Base-by-base conservation (phyloP, 2,113 vertebrate genomes). In the Dromas ardeola region DNA sequence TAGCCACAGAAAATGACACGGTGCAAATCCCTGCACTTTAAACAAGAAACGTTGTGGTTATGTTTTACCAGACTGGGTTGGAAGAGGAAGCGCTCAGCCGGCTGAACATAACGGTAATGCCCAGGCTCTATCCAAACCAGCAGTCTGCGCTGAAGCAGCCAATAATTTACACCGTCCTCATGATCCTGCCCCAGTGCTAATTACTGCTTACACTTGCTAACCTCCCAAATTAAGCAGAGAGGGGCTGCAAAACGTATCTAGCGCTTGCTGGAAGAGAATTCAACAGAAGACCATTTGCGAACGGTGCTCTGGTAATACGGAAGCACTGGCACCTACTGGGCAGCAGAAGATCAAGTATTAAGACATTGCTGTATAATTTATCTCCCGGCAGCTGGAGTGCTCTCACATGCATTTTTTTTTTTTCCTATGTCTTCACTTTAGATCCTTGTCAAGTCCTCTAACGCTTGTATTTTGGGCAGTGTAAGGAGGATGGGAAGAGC, bases 41-140 rank as follows among this genome's bases (percentile, higher is more conserved):
- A 79, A 43, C 1, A 8, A 73, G 13, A 45, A 52, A 36, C 2
- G 7, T 59, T 10, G 30, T 5, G 2, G 42, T 58, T 59, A 7
- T 2, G 5, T 63, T 74, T 30, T 43, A 38, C 52, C 26, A 42
- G 52, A 11, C 4, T 21, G 9, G 36, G 6, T 19, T 3, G 22
- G 55, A n/a, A 42, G 42, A 38, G 63, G 59, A 61, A 73, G 42
- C 42, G 11, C 30, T 69, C 55, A 19, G 43, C 49, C 21, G n/a
- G 9, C 25, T 26, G 27, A 47, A 47, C 45, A 1, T 10, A 36
- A 47, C 38, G 3, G 1, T 20, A 62, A 78, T 1, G 0, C 4
- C n/a, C 65, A 43, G 53, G 47, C 10, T n/a, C 19, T 32, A 10
- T 13, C 43, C 36, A 70, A 63, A 40, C 13, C 12, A 50, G 38